Conservation (phyloP, 2,888 invertebrate species). For the Oligia latruncula region DNA sequence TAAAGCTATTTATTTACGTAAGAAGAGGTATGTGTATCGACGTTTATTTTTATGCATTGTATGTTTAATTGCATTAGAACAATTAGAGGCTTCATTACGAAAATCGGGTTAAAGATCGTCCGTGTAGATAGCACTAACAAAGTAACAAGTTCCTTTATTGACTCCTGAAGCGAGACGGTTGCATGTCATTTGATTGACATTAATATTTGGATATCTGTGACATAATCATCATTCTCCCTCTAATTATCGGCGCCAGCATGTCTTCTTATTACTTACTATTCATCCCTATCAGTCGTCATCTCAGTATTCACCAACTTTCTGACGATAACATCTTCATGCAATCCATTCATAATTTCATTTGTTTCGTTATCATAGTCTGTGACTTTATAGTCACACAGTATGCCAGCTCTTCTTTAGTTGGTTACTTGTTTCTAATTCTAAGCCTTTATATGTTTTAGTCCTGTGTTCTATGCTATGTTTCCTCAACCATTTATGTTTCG, state of each 20-base stretch:
- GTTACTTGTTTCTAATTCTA: slow-evolving; percentile 4
- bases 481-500: slow-evolving; percentile 39
- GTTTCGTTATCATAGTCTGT: background rate
- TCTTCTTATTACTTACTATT: background rate
- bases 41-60: slow-evolving; percentile 21
- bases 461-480: slow-evolving; percentile 5
- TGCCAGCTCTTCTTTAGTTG: background rate
- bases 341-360: background rate
- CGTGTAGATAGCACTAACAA: background rate
- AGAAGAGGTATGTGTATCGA: slow-evolving; percentile 14
- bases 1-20: slow-evolving; percentile 32
- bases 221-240: background rate
- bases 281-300: background rate
- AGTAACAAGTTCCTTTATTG: slow-evolving; percentile 8
- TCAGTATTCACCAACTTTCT: background rate
- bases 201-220: background rate
- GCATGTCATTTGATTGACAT: slow-evolving; percentile 4
- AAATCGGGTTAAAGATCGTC: slow-evolving; percentile 32
- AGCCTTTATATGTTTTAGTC: background rate
- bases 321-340: background rate
- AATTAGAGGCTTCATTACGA: slow-evolving; percentile 26
- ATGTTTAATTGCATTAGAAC: slow-evolving; percentile 20
- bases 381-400: background rate
- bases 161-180: slow-evolving; percentile 18
- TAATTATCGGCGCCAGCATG: background rate